These are phyloP conservation scores for Epizoanthus rinbou DNA, from an alignment of 92 coral and sea anemone species.

Conservation along the genomic window DNA sequence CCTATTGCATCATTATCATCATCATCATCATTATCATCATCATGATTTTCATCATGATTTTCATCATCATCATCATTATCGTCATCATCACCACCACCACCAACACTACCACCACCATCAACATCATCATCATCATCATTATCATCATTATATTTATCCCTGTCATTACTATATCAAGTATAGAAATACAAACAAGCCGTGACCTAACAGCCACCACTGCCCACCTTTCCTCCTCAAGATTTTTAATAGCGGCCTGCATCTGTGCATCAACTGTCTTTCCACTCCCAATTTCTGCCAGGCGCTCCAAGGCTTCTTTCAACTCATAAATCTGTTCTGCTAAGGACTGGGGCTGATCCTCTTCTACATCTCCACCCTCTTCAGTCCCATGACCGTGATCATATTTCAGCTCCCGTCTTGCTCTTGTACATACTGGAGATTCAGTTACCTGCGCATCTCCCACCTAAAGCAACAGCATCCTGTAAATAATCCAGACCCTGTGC, in stretches of 20 bases:
- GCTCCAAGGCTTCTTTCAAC: constrained; percentile 65
- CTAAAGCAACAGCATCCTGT: too few species aligned
- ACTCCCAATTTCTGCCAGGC: constrained; percentile 65
- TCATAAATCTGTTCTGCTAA: constrained; percentile 72
- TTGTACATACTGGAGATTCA: background rate
- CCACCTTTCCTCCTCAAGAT: constrained; percentile 77
- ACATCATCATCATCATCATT: too few species aligned
- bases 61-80: too few species aligned
- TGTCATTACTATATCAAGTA: background rate
- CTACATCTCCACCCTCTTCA: constrained; percentile 7
- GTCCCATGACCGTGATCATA: background rate
- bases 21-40: too few species aligned
- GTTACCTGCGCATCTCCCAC: background rate
- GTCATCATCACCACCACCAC: too few species aligned
- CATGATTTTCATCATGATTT: too few species aligned
- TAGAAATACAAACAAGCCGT: background rate
- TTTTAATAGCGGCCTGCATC: constrained; percentile 56
- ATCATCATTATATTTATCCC: background rate
- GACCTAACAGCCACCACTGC: background rate
- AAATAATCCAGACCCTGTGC: too few species aligned
- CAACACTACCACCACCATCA: too few species aligned
- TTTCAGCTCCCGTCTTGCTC: constrained; percentile 1
- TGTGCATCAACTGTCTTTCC: constrained; percentile 63
- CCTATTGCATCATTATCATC: too few species aligned
- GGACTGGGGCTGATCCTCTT: constrained; percentile 54